Percentiles rank a stretch among this genome's conserved stretches.
Conservation (phyloP, 2,888 invertebrate species). For the Mellilla xanthometata region DNA sequence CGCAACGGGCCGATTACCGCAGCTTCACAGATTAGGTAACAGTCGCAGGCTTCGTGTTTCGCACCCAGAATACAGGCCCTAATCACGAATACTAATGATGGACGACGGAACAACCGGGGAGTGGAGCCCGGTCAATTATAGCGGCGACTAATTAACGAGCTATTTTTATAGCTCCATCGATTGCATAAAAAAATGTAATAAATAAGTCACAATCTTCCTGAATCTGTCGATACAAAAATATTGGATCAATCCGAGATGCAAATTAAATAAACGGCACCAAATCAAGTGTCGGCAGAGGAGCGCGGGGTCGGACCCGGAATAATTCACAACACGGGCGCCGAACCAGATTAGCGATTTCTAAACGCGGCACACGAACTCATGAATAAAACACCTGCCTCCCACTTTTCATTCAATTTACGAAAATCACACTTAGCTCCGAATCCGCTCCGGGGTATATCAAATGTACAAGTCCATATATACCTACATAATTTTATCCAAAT, state of each 20-base stretch:
- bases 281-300: conserved; percentile 5
- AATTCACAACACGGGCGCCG: conserved; percentile 38
- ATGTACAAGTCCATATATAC: no score
- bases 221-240: no score
- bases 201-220: no score
- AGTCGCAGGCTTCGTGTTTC: conserved; percentile 26
- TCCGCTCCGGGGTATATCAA: conserved; percentile 37
- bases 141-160: conserved; percentile 12
- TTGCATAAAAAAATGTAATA: background rate
- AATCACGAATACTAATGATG: conserved; percentile 64
- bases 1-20: conserved; percentile 45
- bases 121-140: conserved; percentile 11
- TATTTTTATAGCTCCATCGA: background rate
- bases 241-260: conserved; percentile 3
- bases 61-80: conserved; percentile 50
- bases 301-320: conserved; percentile 11
- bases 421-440: conserved; percentile 46
- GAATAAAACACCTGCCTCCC: conserved; percentile 47
- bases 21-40: conserved; percentile 15
- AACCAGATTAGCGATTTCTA: conserved; percentile 26
- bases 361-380: conserved; percentile 30
- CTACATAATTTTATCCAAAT: conserved; percentile 35
- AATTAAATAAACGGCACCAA: conserved; percentile 26
- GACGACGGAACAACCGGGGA: conserved; percentile 30
- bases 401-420: conserved; percentile 47